Evolutionary conservation across 1,140 invertebrate genomes (phyloP).

Genomic region (Neoseiulus cucumeris): DNA sequence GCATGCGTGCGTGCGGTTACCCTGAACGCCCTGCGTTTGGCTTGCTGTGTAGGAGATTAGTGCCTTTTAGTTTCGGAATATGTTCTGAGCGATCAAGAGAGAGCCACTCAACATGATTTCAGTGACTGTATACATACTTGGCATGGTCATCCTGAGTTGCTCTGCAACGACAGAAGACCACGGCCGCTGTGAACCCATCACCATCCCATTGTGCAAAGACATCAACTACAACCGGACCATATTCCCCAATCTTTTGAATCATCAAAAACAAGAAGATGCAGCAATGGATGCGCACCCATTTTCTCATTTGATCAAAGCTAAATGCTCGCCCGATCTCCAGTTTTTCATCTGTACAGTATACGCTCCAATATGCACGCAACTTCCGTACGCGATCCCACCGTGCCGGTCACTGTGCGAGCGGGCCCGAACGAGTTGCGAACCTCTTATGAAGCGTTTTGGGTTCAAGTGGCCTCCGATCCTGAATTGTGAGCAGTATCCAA

Average conservation of each 20-base stretch:
- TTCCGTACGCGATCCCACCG: conserved; percentile 71
- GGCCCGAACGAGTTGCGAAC: conserved; percentile 66
- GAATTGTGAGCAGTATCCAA: conserved; percentile 74
- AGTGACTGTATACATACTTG: no score
- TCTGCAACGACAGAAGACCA: conserved; percentile 35
- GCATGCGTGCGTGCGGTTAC: no score
- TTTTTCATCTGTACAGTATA: conserved; percentile 92
- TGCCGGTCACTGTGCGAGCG: conserved; percentile 75
- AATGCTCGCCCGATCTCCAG: conserved; percentile 78
- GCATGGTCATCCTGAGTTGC: no score
- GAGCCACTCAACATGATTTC: no score
- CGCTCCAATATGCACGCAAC: conserved; percentile 80
- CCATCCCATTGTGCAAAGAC: conserved; percentile 71
- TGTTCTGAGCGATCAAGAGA: no score
- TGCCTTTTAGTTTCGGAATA: no score
- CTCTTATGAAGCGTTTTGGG: conserved; percentile 74
- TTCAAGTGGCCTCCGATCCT: conserved; percentile 83
- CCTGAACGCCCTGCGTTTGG: no score
- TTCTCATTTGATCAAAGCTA: conserved; percentile 81
- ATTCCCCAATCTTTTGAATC: conserved; percentile 80
- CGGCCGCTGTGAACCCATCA: conserved; percentile 74
- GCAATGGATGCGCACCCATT: conserved; percentile 80
- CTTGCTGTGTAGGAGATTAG: no score
- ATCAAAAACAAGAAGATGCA: conserved; percentile 84
- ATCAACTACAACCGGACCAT: conserved; percentile 87